Percentiles rank a stretch among this genome's conserved stretches.
Conservation (phyloP, 2,888 invertebrate genomes). For the Tipula helvola region DNA sequence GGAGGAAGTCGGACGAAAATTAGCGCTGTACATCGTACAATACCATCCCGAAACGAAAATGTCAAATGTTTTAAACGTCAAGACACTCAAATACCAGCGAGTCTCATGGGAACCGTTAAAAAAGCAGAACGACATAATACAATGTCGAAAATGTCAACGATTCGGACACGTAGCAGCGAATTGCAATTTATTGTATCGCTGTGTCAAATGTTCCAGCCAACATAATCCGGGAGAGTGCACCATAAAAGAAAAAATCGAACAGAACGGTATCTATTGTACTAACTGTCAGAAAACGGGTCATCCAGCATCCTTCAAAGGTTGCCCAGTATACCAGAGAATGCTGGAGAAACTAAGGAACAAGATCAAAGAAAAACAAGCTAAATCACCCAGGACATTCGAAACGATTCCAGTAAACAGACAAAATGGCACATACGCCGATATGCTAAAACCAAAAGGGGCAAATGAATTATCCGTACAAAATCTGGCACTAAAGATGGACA, state of each 20-base stretch:
- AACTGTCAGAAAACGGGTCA: not conserved
- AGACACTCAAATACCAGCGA: not conserved
- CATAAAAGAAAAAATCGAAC: not conserved
- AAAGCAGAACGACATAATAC: not conserved
- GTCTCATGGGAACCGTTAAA: not conserved
- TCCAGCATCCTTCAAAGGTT: not conserved
- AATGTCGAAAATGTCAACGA: not conserved
- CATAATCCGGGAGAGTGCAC: not conserved
- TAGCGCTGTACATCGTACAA: not conserved
- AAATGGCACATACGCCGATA: not conserved
- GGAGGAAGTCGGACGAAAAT: not conserved
- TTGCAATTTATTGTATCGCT: not conserved
- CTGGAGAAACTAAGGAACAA: not conserved
- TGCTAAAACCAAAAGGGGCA: not conserved
- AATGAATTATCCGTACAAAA: not conserved
- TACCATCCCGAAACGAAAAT: not conserved
- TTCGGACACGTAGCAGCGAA: not conserved
- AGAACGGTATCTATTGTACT: not conserved
- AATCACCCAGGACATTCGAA: not conserved
- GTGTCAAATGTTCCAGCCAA: not conserved
- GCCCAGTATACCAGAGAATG: not conserved
- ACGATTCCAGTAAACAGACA: not conserved
- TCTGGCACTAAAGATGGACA: not conserved
- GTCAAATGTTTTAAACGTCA: not conserved
- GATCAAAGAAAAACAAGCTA: not conserved